A percentile compares a stretch with the other conserved stretches of the same genome.
Evolutionary conservation across 2,113 vertebrate species (phyloP).

Genomic region (Penelope pileata): DNA sequence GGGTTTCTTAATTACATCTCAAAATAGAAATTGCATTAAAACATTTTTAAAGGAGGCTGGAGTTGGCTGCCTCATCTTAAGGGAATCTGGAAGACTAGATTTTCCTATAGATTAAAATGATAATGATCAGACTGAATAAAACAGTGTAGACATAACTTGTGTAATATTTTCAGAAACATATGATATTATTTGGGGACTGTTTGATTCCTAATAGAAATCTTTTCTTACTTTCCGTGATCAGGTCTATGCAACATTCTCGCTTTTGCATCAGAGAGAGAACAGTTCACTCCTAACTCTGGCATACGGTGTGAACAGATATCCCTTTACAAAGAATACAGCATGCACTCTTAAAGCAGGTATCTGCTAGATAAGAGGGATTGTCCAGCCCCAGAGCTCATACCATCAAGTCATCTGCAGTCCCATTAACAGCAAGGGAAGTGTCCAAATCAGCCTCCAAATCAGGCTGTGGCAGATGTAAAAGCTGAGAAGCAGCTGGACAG

Average conservation of each 20-base stretch:
- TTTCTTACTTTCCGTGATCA: not conserved
- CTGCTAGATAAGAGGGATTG: not conserved
- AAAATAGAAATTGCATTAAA: not conserved
- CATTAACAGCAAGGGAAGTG: not conserved
- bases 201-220: not conserved
- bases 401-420: not conserved
- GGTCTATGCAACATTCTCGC: not conserved
- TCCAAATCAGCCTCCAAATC: not conserved
- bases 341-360: not conserved
- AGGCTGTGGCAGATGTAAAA: not conserved
- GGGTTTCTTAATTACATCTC: not conserved
- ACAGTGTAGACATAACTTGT: not conserved
- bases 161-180: not conserved
- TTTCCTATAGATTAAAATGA: not conserved
- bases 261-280: not conserved
- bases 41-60: not conserved
- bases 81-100: not conserved
- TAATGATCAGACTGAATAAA: not conserved
- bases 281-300: not conserved
- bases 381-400: not conserved
- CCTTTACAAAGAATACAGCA: accelerated
- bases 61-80: not conserved
- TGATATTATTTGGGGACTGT: not conserved
- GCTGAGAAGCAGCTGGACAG: not conserved
- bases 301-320: accelerated